These are phyloP conservation scores for Drosophila arizonae DNA, from an alignment of 1,140 invertebrate species.

Conservation along the genomic window DNA sequence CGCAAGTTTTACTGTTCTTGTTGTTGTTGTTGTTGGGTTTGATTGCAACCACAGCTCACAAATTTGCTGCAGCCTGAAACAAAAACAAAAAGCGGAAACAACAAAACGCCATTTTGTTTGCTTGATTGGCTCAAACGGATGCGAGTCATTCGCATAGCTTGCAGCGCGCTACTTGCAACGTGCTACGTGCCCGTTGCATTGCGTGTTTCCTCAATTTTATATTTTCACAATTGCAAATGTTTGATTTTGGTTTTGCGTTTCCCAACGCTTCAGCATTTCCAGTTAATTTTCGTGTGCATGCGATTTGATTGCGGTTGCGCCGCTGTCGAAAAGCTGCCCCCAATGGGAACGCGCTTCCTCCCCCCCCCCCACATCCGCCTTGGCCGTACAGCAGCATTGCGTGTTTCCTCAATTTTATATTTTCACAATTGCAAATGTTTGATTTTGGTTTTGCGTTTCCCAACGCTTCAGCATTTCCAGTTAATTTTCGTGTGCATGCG, in stretches of 20 bases:
- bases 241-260: slow-evolving; percentile 52
- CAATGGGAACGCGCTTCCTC: too few species aligned
- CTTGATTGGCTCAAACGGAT: slow-evolving; percentile 29
- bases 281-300: slow-evolving; percentile 69
- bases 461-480: slow-evolving; percentile 51
- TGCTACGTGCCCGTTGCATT: slow-evolving; percentile 21
- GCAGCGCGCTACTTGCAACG: slow-evolving; percentile 4
- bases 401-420: slow-evolving; percentile 54
- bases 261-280: slow-evolving; percentile 44
- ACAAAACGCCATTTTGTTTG: slow-evolving; percentile 67
- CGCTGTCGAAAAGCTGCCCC: neutral
- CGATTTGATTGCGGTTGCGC: slow-evolving; percentile 55
- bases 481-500: slow-evolving; percentile 68
- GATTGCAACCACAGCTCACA: slow-evolving; percentile 34
- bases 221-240: slow-evolving; percentile 58
- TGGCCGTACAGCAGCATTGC: too few species aligned
- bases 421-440: slow-evolving; percentile 63
- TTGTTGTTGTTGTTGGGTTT: slow-evolving; percentile 15
- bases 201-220: slow-evolving; percentile 59
- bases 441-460: slow-evolving; percentile 46
- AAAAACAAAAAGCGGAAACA: slow-evolving; percentile 45
- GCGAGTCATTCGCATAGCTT: slow-evolving; percentile 9
- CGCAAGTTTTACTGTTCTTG: slow-evolving; percentile 11
- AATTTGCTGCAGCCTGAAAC: slow-evolving; percentile 15
- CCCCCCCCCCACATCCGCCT: too few species aligned